Conservation (phyloP, 2,888 invertebrate genomes). For the Antheraea yamamai region DNA sequence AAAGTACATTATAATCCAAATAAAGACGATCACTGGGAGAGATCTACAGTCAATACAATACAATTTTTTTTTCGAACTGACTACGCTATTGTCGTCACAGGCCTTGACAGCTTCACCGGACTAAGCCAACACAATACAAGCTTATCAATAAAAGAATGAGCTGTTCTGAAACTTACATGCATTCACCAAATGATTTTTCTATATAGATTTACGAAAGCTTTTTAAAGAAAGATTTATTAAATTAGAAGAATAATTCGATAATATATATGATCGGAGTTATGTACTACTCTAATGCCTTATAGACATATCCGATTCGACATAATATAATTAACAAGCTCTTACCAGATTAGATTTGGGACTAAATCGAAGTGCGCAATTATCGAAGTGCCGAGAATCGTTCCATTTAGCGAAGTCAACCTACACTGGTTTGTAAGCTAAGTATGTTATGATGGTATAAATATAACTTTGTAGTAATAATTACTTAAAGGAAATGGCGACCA, state of each 20-base stretch:
- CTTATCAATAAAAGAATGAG: too few relatives aligned
- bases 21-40: too few relatives aligned
- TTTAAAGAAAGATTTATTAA: too few relatives aligned
- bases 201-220: too few relatives aligned
- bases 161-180: too few relatives aligned
- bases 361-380: conserved; percentile 9
- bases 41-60: too few relatives aligned
- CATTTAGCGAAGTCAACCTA: conserved; percentile 7
- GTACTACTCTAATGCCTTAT: background rate
- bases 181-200: too few relatives aligned
- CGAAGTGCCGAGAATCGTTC: background rate
- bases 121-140: too few relatives aligned
- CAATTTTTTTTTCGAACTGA: too few relatives aligned
- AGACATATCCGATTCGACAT: conserved; percentile 1
- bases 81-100: too few relatives aligned
- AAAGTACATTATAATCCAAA: too few relatives aligned
- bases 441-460: background rate
- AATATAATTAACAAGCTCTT: conserved; percentile 13
- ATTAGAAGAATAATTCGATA: background rate
- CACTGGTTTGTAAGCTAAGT: background rate
- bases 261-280: background rate
- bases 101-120: too few relatives aligned
- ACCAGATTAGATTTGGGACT: conserved; percentile 12
- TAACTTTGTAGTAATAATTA: background rate
- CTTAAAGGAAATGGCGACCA: background rate